Base-by-base conservation (phyloP, 2,888 invertebrate genomes). In the Ophion obscuratus region DNA sequence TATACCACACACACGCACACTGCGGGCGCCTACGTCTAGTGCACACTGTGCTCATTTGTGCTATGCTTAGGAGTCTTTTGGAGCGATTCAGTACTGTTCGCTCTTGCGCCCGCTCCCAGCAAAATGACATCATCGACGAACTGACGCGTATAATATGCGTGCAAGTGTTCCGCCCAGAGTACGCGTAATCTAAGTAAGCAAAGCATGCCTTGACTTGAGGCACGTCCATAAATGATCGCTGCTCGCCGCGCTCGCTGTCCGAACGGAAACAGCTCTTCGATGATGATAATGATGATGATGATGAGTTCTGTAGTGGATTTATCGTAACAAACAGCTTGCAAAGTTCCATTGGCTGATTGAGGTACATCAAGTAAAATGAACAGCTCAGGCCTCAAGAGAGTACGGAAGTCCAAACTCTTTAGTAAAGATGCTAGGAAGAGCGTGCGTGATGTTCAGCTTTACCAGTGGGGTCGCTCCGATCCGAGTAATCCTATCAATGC, bases 41-140 rank as follows among this genome's bases (percentile, higher is more conserved):
- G 24, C 64, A 62, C 61, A 59, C 57, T 47, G 44, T 57, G 62
- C 68, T 20, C 53, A 67, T 62, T 57, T 47, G 40, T 67, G 47
- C 53, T 53, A 53, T 53, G 14, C 53, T 17, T 53, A 53, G 53
- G 17, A 53, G 14, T 53, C 53, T 53, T 53, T 53, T 53, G 53
- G 53, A 17, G 53, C 53, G 53, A 53, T 53, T 14, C 53, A 14
- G 53, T 53, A 53, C 17, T 1, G 14, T n/a, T 20, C 62, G 59
- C 40, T 27, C 66, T 40, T 24, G 70, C 11, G 77, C 66, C 64
- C 47, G 74, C 64, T 57, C 68, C 74, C 53, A 61, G 74, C 36
- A 81, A 5, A 53, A 84, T 86, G 83, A 84, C 79, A 86, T 86
- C 86, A 84, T 81, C 84, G 78, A 70, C 79, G 31, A 6, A 70